These are phyloP conservation scores for Neosalanx taihuensis DNA, from an alignment of 2,797 vertebrate species.

Conservation along the genomic window DNA sequence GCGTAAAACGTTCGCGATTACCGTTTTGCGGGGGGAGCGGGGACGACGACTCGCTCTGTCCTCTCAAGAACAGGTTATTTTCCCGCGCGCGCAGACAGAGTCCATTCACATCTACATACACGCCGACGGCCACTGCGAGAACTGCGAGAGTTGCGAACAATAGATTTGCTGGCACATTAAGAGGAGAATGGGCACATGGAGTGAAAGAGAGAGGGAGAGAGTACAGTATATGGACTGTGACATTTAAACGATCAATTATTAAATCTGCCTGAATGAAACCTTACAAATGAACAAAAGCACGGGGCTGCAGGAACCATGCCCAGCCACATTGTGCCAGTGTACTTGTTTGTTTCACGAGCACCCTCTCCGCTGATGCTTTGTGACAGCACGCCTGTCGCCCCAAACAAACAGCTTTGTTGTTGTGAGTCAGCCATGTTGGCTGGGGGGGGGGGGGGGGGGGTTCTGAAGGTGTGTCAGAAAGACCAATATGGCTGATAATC, in stretches of 20 bases:
- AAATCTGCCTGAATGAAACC: background rate
- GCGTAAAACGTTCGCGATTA: slow-evolving; percentile 21
- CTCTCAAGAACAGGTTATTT: background rate
- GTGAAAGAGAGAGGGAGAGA: background rate
- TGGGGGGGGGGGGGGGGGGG: background rate
- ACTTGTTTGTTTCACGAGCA: background rate
- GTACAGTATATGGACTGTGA: background rate
- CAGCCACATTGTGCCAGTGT: background rate
- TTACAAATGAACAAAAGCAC: background rate
- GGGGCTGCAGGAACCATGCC: background rate
- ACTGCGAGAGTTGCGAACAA: slow-evolving; percentile 12
- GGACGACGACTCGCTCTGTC: background rate
- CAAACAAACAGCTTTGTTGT: background rate
- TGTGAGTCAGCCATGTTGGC: slow-evolving; percentile 12
- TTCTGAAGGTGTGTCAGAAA: background rate
- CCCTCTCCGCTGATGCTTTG: background rate
- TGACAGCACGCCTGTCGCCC: slow-evolving; percentile 8
- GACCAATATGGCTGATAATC: background rate
- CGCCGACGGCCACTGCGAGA: background rate
- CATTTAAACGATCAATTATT: slow-evolving; percentile 7
- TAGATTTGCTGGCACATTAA: background rate
- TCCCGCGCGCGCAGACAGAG: background rate
- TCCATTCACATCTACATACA: background rate
- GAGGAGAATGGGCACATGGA: background rate
- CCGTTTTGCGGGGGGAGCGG: too few relatives aligned